Evolutionary conservation across 2,888 invertebrate genomes (phyloP).

Genomic region (Dicycla oo): DNA sequence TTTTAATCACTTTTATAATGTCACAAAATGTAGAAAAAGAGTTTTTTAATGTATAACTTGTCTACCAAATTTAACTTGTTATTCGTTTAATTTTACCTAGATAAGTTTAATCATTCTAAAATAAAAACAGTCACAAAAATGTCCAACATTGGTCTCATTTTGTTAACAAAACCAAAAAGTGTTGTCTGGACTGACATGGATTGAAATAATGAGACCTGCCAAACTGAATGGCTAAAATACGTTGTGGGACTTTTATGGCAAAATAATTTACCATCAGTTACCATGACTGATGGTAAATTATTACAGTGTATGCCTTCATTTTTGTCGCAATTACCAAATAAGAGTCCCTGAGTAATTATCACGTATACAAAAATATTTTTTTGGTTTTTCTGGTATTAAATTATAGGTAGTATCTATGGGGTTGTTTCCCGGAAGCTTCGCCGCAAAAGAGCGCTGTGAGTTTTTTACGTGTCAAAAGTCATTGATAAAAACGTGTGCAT

Average conservation of each 20-base stretch:
- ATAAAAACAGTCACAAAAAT: conserved; percentile 16
- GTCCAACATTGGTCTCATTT: conserved; percentile 9
- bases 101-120: not conserved
- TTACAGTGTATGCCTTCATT: conserved; percentile 20
- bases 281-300: conserved; percentile 35
- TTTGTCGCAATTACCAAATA: not conserved
- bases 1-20: not conserved
- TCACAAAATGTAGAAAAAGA: not conserved
- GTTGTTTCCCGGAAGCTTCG: no score
- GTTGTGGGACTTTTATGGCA: conserved; percentile 38
- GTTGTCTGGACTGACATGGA: conserved; percentile 26
- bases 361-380: no score
- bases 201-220: conserved; percentile 58
- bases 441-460: no score
- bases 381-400: no score
- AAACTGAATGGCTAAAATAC: conserved; percentile 43
- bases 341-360: not conserved
- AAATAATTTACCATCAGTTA: no score
- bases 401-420: no score
- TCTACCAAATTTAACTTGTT: not conserved
- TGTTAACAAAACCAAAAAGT: conserved; percentile 41
- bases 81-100: not conserved
- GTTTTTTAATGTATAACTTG: not conserved
- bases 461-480: no score
- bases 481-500: no score